These are phyloP conservation scores for Rhegmatorhina hoffmannsi DNA, from an alignment of 2,113 vertebrate genomes.

Conservation along the genomic window DNA sequence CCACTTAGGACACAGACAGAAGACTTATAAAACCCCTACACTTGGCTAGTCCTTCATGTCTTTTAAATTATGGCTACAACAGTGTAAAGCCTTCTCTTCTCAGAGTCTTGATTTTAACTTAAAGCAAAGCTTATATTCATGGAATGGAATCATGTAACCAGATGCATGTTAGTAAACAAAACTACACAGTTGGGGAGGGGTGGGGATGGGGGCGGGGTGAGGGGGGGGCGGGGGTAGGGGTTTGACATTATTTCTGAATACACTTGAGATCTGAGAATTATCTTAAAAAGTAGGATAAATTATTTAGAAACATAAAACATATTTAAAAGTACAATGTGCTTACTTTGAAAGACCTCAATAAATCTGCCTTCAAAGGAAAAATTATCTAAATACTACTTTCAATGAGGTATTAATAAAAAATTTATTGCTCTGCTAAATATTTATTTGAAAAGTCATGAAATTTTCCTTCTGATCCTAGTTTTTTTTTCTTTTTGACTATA, in stretches of 20 bases:
- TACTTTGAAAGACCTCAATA: background rate
- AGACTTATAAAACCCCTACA: background rate
- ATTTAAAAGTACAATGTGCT: background rate
- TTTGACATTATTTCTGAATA: background rate
- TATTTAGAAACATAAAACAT: background rate
- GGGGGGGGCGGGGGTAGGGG: no score
- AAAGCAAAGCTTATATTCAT: background rate
- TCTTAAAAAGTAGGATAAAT: background rate
- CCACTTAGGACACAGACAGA: background rate
- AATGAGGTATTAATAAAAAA: background rate
- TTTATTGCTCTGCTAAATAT: background rate
- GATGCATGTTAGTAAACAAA: background rate
- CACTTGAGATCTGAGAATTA: background rate
- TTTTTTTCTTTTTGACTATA: rapidly evolving
- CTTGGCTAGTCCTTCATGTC: background rate
- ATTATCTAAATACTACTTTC: background rate
- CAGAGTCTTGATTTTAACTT: background rate
- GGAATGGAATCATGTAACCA: background rate
- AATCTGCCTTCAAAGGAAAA: background rate
- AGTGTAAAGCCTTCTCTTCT: background rate
- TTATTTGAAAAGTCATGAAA: background rate
- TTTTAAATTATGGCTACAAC: background rate
- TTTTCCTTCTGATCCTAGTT: background rate
- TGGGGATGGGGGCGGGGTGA: background rate
- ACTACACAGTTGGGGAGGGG: background rate